Percentiles rank a stretch among this genome's conserved stretches.
Evolutionary conservation across 2,888 invertebrate species (phyloP).

Genomic region (Dione vanillae): DNA sequence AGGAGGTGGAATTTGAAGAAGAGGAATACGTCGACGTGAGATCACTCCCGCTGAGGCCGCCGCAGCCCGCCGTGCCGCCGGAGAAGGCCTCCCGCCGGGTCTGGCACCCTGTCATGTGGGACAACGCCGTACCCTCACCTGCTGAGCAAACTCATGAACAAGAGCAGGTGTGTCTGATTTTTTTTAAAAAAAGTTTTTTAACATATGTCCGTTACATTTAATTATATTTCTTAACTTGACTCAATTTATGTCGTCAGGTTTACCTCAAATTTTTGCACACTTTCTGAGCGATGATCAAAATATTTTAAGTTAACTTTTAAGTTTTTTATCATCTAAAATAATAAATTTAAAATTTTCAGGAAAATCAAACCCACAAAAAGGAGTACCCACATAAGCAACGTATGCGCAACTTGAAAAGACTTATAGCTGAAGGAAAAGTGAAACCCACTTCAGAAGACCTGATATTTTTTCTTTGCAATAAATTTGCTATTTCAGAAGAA

Average conservation of each 20-base stretch:
- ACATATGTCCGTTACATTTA: background rate
- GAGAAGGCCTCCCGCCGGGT: conserved; percentile 81
- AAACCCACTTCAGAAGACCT: conserved; percentile 78
- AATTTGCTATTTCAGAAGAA: conserved; percentile 78
- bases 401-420: conserved; percentile 82
- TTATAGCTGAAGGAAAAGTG: conserved; percentile 77
- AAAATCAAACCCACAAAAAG: conserved; percentile 48
- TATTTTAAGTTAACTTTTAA: background rate
- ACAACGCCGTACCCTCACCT: conserved; percentile 75
- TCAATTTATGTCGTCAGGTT: too few species aligned
- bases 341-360: conserved; percentile 33
- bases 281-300: background rate
- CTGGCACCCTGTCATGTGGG: conserved; percentile 87
- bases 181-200: background rate
- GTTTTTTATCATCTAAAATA: background rate
- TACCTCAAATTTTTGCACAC: background rate
- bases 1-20: conserved; percentile 58
- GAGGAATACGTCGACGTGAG: conserved; percentile 74
- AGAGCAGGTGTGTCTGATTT: conserved; percentile 47
- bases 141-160: conserved; percentile 42
- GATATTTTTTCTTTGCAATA: conserved; percentile 82
- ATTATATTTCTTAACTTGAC: too few species aligned
- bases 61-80: conserved; percentile 78
- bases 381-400: conserved; percentile 87
- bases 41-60: conserved; percentile 72